A percentile compares a stretch with the other conserved stretches of the same genome.
These are phyloP conservation scores for Phoxinus dragarum DNA, from an alignment of 2,797 vertebrate species.

Conservation along the genomic window DNA sequence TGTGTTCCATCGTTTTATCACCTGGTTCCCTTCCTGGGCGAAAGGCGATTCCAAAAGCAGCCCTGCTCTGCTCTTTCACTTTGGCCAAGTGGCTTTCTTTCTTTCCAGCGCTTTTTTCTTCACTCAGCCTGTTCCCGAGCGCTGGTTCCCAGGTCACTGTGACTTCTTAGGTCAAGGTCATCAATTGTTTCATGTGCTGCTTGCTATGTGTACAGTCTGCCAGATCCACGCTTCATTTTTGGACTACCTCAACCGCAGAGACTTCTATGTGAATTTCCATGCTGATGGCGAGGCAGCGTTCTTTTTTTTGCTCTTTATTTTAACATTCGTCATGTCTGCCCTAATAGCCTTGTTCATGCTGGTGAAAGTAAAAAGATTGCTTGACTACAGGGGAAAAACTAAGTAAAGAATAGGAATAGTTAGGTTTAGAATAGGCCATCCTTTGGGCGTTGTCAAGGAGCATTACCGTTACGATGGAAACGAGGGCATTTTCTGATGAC, in stretches of 20 bases:
- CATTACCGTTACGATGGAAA: background rate
- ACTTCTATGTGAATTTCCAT: conserved; percentile 81
- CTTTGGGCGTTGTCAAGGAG: background rate
- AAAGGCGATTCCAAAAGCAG: conserved; percentile 44
- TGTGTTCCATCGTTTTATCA: conserved; percentile 77
- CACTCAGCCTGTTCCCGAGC: conserved; percentile 83
- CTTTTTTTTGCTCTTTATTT: conserved; percentile 76
- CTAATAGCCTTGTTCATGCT: conserved; percentile 78
- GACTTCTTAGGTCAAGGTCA: conserved; percentile 89
- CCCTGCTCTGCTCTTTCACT: conserved; percentile 65
- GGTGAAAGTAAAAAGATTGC: conserved; percentile 73
- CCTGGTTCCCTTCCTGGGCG: conserved; percentile 52
- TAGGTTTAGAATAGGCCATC: background rate
- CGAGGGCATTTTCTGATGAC: background rate
- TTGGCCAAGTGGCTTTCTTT: conserved; percentile 84
- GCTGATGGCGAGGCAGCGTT: conserved; percentile 67
- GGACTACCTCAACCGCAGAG: conserved; percentile 80
- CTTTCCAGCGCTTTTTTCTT: conserved; percentile 86
- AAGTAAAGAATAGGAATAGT: conserved; percentile 53
- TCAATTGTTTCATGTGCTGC: conserved; percentile 87
- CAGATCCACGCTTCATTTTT: conserved; percentile 88
- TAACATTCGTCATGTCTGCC: conserved; percentile 72
- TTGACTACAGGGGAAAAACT: conserved; percentile 71
- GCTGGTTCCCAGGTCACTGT: conserved; percentile 85
- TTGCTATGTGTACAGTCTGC: conserved; percentile 87